Conservation (phyloP, 2,888 invertebrate genomes). For the Acrobasis repandana region DNA sequence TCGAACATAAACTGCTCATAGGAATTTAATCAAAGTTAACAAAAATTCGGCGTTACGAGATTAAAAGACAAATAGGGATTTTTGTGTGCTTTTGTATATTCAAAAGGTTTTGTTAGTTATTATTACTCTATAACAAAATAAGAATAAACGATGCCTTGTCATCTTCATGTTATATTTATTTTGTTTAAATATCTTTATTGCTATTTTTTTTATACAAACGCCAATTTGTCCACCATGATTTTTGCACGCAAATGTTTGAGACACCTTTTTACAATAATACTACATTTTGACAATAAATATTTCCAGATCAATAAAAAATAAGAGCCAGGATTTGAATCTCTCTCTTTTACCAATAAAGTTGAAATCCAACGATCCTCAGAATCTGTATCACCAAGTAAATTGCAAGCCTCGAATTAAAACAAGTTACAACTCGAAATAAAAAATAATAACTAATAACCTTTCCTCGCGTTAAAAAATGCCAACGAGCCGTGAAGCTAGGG, state of each 20-base stretch:
- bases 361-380: background rate
- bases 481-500: constrained; percentile 28
- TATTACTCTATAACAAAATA: too few relatives aligned
- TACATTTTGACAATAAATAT: too few relatives aligned
- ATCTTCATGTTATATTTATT: too few relatives aligned
- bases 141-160: too few relatives aligned
- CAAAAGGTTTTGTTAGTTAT: too few relatives aligned
- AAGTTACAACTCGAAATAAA: constrained; percentile 1
- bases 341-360: background rate
- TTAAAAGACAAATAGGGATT: background rate
- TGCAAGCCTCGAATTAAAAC: constrained; percentile 5
- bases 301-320: too few relatives aligned
- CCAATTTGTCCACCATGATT: too few relatives aligned
- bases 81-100: background rate
- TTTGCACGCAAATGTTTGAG: too few relatives aligned
- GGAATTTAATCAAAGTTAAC: background rate
- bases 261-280: too few relatives aligned
- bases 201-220: too few relatives aligned
- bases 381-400: background rate
- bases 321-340: background rate
- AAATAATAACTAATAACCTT: constrained; percentile 23
- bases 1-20: background rate
- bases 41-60: background rate
- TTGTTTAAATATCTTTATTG: too few relatives aligned
- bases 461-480: constrained; percentile 20